Conservation (phyloP, 2,888 invertebrate genomes). For the Rhynchonema sp. region DNA sequence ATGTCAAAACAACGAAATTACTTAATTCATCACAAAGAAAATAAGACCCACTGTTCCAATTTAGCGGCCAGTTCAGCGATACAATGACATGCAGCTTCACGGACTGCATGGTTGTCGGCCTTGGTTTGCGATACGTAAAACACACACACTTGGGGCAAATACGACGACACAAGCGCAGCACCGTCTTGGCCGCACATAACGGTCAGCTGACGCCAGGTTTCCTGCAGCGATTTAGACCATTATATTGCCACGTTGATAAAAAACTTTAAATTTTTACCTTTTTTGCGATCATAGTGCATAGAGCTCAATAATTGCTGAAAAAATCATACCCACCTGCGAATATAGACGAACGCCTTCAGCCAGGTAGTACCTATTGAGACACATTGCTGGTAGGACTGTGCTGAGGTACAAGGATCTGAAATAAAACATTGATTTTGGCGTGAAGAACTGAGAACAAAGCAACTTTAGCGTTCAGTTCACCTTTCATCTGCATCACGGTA, state of each 20-base stretch:
- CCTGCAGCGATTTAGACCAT: not conserved
- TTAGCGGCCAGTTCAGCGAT: conserved; percentile 39
- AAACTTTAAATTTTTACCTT: too few species aligned
- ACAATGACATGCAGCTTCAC: conserved; percentile 41
- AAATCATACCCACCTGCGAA: conserved; percentile 31
- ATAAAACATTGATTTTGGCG: too few species aligned
- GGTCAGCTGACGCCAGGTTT: conserved; percentile 2
- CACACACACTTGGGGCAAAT: conserved; percentile 26
- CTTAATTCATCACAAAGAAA: too few species aligned
- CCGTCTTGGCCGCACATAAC: not conserved
- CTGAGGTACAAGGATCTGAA: conserved; percentile 33
- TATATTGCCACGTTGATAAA: too few species aligned
- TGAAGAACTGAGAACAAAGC: too few species aligned
- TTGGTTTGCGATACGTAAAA: conserved; percentile 36
- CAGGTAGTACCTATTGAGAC: conserved; percentile 39
- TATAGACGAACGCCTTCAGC: conserved; percentile 39
- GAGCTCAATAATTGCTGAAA: not conserved
- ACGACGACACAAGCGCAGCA: conserved; percentile 1
- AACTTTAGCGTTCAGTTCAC: too few species aligned
- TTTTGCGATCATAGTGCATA: not conserved
- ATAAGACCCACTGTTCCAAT: conserved; percentile 13
- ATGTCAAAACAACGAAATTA: too few species aligned
- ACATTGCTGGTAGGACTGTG: conserved; percentile 36
- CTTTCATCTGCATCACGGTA: conserved; percentile 27
- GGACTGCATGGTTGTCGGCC: conserved; percentile 39